These are phyloP conservation scores for Batillaria attramentaria DNA, from an alignment of 1,140 invertebrate species.

Conservation along the genomic window DNA sequence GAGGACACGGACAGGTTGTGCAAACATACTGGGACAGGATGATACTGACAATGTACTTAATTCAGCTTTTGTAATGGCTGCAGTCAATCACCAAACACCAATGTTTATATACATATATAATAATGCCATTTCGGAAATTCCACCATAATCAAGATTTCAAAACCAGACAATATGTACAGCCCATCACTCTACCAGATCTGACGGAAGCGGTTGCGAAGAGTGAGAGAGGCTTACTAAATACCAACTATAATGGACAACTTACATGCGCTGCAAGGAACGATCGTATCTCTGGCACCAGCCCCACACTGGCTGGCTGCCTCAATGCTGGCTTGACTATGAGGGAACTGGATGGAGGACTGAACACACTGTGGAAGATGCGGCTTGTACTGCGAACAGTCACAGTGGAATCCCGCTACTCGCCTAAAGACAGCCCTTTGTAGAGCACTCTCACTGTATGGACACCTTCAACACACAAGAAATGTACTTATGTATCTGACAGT, in stretches of 20 bases:
- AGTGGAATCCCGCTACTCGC: conserved; percentile 38
- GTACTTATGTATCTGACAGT: too few relatives aligned
- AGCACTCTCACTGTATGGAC: conserved; percentile 78
- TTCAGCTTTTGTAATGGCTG: neutral
- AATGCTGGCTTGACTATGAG: conserved; percentile 47
- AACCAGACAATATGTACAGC: neutral
- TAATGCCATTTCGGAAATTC: too few relatives aligned
- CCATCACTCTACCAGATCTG: neutral
- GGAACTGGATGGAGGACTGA: conserved; percentile 67
- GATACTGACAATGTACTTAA: too few relatives aligned
- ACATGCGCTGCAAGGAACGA: conserved; percentile 20
- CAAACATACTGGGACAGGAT: too few relatives aligned
- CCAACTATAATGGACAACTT: neutral
- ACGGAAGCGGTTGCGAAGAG: too few relatives aligned
- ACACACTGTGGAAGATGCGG: conserved; percentile 60
- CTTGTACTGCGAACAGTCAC: conserved; percentile 44
- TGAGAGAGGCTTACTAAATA: neutral
- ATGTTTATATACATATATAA: neutral
- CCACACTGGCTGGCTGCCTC: neutral
- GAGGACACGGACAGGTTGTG: too few relatives aligned
- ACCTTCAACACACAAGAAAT: conserved; percentile 52
- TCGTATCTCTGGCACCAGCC: neutral
- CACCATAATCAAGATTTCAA: neutral
- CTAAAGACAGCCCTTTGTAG: conserved; percentile 78
- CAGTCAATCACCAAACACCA: too few relatives aligned